Percentiles rank a stretch among this genome's conserved stretches.
These are phyloP conservation scores for Drosophila nikananu DNA, from an alignment of 1,140 invertebrate genomes.

Conservation along the genomic window DNA sequence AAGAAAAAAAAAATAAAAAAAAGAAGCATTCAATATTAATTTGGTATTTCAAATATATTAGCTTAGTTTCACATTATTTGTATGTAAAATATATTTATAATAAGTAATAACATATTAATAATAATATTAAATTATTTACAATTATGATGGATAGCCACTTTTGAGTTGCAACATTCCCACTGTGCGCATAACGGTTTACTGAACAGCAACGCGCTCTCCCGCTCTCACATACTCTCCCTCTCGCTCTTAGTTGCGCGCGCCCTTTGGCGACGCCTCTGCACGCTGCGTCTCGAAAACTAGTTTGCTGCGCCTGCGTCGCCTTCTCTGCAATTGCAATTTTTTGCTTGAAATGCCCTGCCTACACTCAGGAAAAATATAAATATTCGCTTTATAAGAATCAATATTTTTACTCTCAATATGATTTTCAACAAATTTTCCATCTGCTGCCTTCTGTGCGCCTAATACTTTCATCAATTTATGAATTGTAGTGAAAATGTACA, in stretches of 20 bases:
- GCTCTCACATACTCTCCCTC: background rate
- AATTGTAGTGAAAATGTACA: too few relatives aligned
- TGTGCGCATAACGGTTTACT: slow-evolving; percentile 40
- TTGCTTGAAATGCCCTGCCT: background rate
- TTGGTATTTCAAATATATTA: too few relatives aligned
- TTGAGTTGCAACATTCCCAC: background rate
- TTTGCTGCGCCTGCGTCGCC: slow-evolving; percentile 49
- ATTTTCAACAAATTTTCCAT: too few relatives aligned
- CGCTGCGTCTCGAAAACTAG: slow-evolving; percentile 18
- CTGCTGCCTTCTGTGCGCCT: too few relatives aligned
- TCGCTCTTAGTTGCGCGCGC: slow-evolving; percentile 25
- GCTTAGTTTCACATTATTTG: background rate
- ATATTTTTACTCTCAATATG: too few relatives aligned
- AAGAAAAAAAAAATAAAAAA: too few relatives aligned
- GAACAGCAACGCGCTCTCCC: background rate
- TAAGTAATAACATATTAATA: too few relatives aligned
- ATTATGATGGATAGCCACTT: background rate
- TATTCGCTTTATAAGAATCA: too few relatives aligned
- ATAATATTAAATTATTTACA: background rate
- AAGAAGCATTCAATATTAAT: too few relatives aligned
- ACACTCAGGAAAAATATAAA: background rate
- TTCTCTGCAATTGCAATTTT: slow-evolving; percentile 29
- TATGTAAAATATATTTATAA: background rate
- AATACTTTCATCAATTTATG: too few relatives aligned
- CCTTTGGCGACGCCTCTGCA: slow-evolving; percentile 30